Percentiles rank a stretch among this genome's conserved stretches.
phyloP scores from a whole-genome alignment of 1,140 invertebrate species.

The Zaprionus lachaisei region DNA sequence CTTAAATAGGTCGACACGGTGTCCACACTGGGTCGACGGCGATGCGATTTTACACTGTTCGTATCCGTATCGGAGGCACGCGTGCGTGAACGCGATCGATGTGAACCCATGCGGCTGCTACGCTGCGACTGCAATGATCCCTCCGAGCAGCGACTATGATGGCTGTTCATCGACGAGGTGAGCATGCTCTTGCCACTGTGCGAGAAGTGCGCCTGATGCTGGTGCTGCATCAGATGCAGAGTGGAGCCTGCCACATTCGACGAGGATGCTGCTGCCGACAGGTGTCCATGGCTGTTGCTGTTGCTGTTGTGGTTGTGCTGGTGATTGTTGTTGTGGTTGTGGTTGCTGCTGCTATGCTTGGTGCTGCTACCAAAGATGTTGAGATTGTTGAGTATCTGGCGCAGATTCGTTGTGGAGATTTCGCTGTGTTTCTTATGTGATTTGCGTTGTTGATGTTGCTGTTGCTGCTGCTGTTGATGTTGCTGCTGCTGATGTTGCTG shows the following conservation, averaged over 20 bases:
- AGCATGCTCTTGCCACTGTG: conserved; percentile 74
- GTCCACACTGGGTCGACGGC: conserved; percentile 91
- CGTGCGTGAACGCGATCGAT: conserved; percentile 80
- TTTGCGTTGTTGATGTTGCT: conserved; percentile 66
- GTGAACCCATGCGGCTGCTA: conserved; percentile 83
- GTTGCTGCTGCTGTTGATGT: conserved; percentile 52
- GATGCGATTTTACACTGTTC: conserved; percentile 89
- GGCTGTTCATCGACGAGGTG: conserved; percentile 82
- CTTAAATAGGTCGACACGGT: conserved; percentile 95
- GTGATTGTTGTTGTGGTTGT: conserved; percentile 41
- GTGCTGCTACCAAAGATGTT: conserved; percentile 90
- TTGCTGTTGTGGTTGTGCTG: conserved; percentile 23
- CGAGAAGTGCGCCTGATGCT: conserved; percentile 61
- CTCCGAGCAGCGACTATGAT: conserved; percentile 82
- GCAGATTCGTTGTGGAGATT: conserved; percentile 87
- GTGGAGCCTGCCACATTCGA: conserved; percentile 41
- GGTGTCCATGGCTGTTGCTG: conserved; percentile 30
- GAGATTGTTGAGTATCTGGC: conserved; percentile 91
- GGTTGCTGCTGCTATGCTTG: conserved; percentile 65
- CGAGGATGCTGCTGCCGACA: conserved; percentile 18
- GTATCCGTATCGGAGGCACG: conserved; percentile 87
- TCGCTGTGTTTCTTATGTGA: conserved; percentile 79
- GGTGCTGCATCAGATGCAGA: conserved; percentile 42
- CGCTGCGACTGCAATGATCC: conserved; percentile 78
- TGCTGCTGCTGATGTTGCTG: conserved; percentile 38